Base-by-base conservation (phyloP, 2,888 invertebrate genomes). In the Toxonevra muliebris region DNA sequence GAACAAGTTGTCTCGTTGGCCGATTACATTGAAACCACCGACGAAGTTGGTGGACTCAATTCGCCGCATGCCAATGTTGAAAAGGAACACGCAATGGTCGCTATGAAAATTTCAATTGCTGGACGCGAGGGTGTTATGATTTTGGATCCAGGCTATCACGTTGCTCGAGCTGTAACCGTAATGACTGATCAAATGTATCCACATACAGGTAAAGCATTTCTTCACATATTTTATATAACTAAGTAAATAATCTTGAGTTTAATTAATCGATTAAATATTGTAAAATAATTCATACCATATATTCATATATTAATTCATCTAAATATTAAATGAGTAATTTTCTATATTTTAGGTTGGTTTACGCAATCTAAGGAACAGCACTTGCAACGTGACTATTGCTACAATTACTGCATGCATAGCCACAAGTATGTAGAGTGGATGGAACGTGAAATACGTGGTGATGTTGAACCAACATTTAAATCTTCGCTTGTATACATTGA, bases 81-180 rank as follows among this genome's bases (percentile, higher is more conserved):
- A 85, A 96, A 95, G 85, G 96, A 96, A 83, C 96, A 96, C 84
- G 93, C 94, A 54, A 88, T 95, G 86, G 91, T 93, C 68, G 92
- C 92, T 70, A 87, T 95, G 80, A 90, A 90, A 76, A 88, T 95
- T 69, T 86, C 88, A 74, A 89, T 95, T 66, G 90, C 89, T 60
- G 93, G 91, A 42, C 89, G 96, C 50, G 85, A 87, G 1, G 96
- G 95, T 42, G 87, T 93, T 61, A 86, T 96, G 86, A 88, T 96
- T 20, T 89, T 95, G 52, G 96, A 96, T 87, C 95, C 96, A 0
- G 96, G 96, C 17, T 96, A 96, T 86, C 96, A 96, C 84, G 92
- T 96, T 70, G 92, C 93, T 53, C 88, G 94, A 70, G 92, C 93
- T 67, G 89, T 96, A 70, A 94, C 95, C 20, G 91, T 95, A 62